Base-by-base conservation (phyloP, 2,888 invertebrate genomes). In the Abrostola tripartita region DNA sequence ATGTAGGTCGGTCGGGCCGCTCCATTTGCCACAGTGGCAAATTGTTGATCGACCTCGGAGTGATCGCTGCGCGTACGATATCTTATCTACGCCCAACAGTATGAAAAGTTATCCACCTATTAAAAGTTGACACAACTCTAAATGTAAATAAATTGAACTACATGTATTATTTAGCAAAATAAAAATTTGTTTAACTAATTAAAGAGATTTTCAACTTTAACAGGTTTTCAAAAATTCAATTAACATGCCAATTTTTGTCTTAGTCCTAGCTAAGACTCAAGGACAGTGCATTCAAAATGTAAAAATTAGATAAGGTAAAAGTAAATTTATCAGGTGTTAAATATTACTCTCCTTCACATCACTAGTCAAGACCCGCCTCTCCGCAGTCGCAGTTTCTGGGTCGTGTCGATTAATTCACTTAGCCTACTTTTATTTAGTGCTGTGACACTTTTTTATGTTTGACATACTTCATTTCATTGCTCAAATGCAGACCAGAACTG, bases 1-100 rank as follows among this genome's bases (percentile, higher is more conserved):
- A 92, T 90, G 90, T 93, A 92, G 93, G 93, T 93, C 92, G 92
- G 85, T 91, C 90, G 90, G 90, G 86, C 87, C 89, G 93, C 91
- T 92, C 93, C 88, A 92, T 92, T 93, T 93, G 90, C 89, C 84
- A 87, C 90, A 86, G 89, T 91, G 87, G 93, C 91, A 88, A 93
- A 92, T 92, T 91, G 92, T 91, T 88, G 87, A 89, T 88, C 89
- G 93, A 92, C 94, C 94, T 93, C 92, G 93, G 81, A 83, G 84
- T 78, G 85, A 87, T 86, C 88, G 84, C 82, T 86, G 85, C 85
- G 82, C 84, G 84, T 88, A 83, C 88, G 89, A 90, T 93, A 82
- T 91, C 92, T 93, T 93, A 93, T 94, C 93, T 84, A 72, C 69
- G 73, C 77, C 71, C 74, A 75, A 68, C 67, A 58, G 68, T 61